These are phyloP conservation scores for Therioaphis trifolii DNA, from an alignment of 2,888 invertebrate genomes.

Conservation along the genomic window DNA sequence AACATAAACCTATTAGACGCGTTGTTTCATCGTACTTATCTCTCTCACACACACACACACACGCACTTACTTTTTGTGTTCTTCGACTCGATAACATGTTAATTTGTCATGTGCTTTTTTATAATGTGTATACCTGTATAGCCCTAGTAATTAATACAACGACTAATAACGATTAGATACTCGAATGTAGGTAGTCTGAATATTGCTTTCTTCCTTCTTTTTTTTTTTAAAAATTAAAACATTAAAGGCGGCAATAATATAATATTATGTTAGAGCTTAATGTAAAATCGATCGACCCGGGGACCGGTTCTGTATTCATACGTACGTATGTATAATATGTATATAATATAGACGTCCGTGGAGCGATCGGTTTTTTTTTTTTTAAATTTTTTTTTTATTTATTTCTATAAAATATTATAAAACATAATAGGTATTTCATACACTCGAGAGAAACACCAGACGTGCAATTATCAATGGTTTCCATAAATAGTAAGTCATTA, in stretches of 20 bases:
- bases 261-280: background rate
- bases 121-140: too few species aligned
- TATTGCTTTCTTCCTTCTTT: background rate
- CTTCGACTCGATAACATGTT: too few species aligned
- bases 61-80: too few species aligned
- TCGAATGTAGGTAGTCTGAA: background rate
- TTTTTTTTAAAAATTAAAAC: conserved; percentile 32
- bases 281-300: conserved; percentile 13
- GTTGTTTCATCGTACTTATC: too few species aligned
- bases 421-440: too few species aligned
- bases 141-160: too few species aligned
- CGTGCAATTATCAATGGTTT: background rate
- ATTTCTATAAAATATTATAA: too few species aligned
- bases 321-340: background rate
- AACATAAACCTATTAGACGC: too few species aligned
- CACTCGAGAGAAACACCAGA: background rate
- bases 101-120: too few species aligned
- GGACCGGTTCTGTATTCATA: conserved; percentile 39
- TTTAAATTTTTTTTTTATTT: too few species aligned
- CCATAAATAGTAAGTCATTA: conserved; percentile 17
- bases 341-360: conserved; percentile 19
- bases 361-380: conserved; percentile 12
- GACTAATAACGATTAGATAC: conserved; percentile 7
- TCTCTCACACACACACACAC: too few species aligned
- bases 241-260: conserved; percentile 9